Evolutionary conservation across 1,140 invertebrate species (phyloP), one percentile per base, ranked within the genome.

Genomic region (Heliconius congener): DNA sequence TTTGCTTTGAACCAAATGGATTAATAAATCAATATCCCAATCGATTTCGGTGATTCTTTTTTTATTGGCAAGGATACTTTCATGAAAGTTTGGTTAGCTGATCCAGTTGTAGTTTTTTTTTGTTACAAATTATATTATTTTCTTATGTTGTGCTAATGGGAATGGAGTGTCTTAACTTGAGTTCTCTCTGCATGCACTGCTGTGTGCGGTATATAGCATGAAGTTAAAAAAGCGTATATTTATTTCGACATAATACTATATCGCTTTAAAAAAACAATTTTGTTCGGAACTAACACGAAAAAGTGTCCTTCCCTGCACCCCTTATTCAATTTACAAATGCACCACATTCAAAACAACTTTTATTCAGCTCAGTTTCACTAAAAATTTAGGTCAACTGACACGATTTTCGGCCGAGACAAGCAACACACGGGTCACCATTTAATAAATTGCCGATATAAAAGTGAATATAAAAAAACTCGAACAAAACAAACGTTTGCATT

Each of bases 371-470:
- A 57, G 66, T 77, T 77, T 71, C 30, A 52, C 19, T 18, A 78
- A 46, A 11, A 80, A 82, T 80, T 77, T 82, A 73, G 81, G 81
- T 78, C 76, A 78, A 39, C 42, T 30, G 30, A 19, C 77, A 74
- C 60, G 66, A 52, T 74, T 79, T 82, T 34, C 71, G 46, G 75
- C 81, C 73, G 76, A 78, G 57, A 77, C 77, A 52, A n/a, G 9
- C 37, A 39, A 66, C 71, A 11, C 75, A 23, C 52, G 76, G 74
- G 78, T 74, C 74, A 78, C 46, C 76, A 66, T 30, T 76, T 57
- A 78, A 66, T 75, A 83, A 80, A 79, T 78, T 78, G 76, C 55
- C 78, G n/a, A 80, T 83, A 80, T 76, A 80, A 83, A 30, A 55
- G 70, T 23, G 71, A 57, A 75, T 83, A 78, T 55, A 80, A 83